A percentile compares a stretch with the other conserved stretches of the same genome.
Evolutionary conservation across 2,797 vertebrate genomes (phyloP).

Genomic region (Molossus molossus): DNA sequence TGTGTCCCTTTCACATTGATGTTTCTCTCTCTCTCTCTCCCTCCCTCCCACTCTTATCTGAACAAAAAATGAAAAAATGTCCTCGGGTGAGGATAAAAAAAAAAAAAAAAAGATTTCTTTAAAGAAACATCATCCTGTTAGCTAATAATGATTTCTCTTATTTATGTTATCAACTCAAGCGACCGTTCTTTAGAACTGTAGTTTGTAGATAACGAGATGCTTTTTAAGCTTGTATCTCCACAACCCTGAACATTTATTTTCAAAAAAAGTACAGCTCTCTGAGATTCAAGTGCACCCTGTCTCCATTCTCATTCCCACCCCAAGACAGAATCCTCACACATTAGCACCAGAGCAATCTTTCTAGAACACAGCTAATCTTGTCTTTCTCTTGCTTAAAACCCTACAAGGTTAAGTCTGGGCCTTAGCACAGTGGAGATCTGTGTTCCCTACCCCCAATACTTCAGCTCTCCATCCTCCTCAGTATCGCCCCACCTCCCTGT

Average conservation of each 20-base stretch:
- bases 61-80: no score
- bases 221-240: neutral
- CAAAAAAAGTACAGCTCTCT: neutral
- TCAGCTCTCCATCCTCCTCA: no score
- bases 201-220: neutral
- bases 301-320: neutral
- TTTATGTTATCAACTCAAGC: slow-evolving; percentile 36
- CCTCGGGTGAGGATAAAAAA: no score
- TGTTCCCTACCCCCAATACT: no score
- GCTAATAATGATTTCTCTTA: neutral
- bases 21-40: no score
- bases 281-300: neutral
- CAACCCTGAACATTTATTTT: neutral
- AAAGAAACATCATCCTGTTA: slow-evolving; percentile 9
- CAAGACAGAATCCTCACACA: neutral
- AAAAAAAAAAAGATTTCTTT: neutral
- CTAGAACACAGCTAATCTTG: neutral
- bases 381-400: neutral
- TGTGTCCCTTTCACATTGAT: no score
- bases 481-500: accelerated
- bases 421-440: neutral
- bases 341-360: neutral
- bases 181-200: slow-evolving; percentile 10
- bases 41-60: no score
- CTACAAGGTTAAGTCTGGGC: no score